A percentile compares a stretch with the other conserved stretches of the same genome.
Conservation (phyloP, 2,888 invertebrate species). For the Tyria jacobaeae region DNA sequence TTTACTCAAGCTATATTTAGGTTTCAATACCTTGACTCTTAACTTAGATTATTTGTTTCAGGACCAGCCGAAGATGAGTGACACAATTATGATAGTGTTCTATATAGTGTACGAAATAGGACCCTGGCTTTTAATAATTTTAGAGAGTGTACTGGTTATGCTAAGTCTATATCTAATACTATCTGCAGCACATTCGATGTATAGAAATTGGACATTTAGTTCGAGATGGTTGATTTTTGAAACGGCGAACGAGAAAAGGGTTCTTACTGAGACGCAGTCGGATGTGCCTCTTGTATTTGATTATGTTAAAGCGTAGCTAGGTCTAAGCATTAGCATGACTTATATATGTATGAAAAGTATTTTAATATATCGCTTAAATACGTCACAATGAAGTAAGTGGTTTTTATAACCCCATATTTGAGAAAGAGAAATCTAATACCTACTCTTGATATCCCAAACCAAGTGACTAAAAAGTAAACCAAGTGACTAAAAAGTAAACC, state of each 20-base stretch:
- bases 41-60: conserved; percentile 49
- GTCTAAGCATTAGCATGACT: not conserved
- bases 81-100: conserved; percentile 50
- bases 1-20: too few species aligned
- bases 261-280: not conserved
- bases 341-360: not conserved
- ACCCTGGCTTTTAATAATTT: conserved; percentile 51
- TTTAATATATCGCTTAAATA: not conserved
- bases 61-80: conserved; percentile 64
- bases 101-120: conserved; percentile 57
- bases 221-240: conserved; percentile 19
- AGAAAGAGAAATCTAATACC: too few species aligned
- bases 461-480: too few species aligned
- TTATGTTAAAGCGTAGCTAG: not conserved
- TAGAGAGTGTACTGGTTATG: conserved; percentile 48
- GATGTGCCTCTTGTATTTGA: conserved; percentile 15
- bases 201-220: conserved; percentile 11
- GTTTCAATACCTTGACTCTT: too few species aligned
- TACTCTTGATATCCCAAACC: too few species aligned
- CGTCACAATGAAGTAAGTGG: too few species aligned
- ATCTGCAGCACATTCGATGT: conserved; percentile 27
- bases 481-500: too few species aligned
- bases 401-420: too few species aligned
- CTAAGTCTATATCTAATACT: conserved; percentile 50
- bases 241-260: not conserved